Percentiles rank a stretch among this genome's conserved stretches.
Evolutionary conservation across 2,797 vertebrate species (phyloP).

Genomic region (Hydrophis major): DNA sequence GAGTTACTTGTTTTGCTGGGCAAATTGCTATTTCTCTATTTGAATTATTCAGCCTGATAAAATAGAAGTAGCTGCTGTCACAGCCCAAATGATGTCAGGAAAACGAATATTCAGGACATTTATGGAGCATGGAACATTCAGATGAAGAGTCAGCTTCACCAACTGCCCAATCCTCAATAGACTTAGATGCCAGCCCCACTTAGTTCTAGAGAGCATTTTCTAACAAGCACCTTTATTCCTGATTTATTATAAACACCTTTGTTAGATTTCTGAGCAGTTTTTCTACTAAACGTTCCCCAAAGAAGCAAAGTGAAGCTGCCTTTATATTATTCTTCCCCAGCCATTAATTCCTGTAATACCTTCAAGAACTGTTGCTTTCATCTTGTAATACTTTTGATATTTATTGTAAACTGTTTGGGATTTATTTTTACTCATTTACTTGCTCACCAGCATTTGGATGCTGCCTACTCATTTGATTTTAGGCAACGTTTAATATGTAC

Average conservation of each 20-base stretch:
- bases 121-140: background rate
- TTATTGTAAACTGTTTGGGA: background rate
- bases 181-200: background rate
- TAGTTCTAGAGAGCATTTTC: background rate
- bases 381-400: background rate
- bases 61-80: background rate
- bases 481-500: background rate
- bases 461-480: background rate
- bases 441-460: background rate
- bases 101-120: background rate
- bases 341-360: background rate
- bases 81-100: background rate
- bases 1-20: background rate
- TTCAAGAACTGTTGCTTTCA: background rate
- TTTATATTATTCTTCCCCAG: background rate
- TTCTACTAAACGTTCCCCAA: background rate
- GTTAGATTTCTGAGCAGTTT: background rate
- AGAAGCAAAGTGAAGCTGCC: background rate
- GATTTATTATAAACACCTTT: background rate
- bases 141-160: background rate
- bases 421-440: background rate
- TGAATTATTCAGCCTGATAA: background rate
- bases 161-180: background rate
- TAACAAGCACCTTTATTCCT: background rate
- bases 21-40: background rate